Conservation (phyloP, 1,140 invertebrate species). For the Harpegnathos saltator region DNA sequence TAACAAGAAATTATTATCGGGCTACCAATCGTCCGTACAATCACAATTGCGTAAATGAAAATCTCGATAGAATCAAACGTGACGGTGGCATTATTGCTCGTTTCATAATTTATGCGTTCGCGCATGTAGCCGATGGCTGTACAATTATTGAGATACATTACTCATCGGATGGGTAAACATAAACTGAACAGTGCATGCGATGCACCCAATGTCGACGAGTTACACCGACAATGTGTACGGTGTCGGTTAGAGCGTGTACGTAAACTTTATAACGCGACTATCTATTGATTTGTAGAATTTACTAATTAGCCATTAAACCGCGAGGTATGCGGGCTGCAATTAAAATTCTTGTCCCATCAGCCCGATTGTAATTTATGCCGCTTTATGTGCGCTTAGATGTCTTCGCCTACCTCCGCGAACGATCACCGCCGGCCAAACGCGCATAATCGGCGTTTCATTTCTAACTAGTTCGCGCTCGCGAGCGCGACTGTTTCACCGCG, state of each 20-base stretch:
- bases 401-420: neutral
- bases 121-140: constrained; percentile 54
- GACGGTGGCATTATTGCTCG: constrained; percentile 56
- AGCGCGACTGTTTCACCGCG: neutral
- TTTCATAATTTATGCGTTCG: constrained; percentile 60
- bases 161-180: constrained; percentile 58
- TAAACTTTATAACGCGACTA: constrained; percentile 46
- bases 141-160: constrained; percentile 64
- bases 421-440: constrained; percentile 1
- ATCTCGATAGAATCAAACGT: constrained; percentile 59
- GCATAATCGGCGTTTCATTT: neutral
- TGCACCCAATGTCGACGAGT: constrained; percentile 49
- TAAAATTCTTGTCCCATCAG: constrained; percentile 45
- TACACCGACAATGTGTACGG: constrained; percentile 26
- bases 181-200: constrained; percentile 46
- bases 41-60: constrained; percentile 58
- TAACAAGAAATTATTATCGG: constrained; percentile 51
- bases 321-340: constrained; percentile 41
- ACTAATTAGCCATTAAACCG: constrained; percentile 50
- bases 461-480: neutral
- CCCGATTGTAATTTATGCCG: constrained; percentile 30
- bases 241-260: constrained; percentile 30
- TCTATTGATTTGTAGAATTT: constrained; percentile 59
- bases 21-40: constrained; percentile 37
- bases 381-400: constrained; percentile 17